These are phyloP conservation scores for Lordiphosa mommai DNA, from an alignment of 1,140 invertebrate species.

Conservation along the genomic window DNA sequence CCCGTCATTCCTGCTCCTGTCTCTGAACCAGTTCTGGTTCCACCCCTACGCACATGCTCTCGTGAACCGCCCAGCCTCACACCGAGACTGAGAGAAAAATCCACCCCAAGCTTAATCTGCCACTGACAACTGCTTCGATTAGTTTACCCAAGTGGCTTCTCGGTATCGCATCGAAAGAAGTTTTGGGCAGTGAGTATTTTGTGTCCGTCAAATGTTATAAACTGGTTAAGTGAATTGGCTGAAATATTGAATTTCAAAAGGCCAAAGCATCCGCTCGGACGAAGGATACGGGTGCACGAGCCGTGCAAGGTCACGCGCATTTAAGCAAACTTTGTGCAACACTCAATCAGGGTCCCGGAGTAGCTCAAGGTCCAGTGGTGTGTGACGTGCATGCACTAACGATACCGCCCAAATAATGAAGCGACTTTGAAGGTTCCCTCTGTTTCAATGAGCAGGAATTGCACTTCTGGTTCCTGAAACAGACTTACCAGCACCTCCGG, in stretches of 20 bases:
- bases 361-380: slow-evolving; percentile 4
- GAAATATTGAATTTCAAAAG: not conserved
- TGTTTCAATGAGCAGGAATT: not conserved
- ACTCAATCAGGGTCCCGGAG: not conserved
- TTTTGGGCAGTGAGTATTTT: slow-evolving; percentile 2
- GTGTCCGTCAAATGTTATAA: not conserved
- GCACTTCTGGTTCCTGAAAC: too few species aligned
- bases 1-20: too few species aligned
- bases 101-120: not conserved
- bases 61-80: not conserved
- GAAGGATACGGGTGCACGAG: not conserved
- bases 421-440: not conserved
- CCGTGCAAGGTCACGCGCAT: not conserved
- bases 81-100: not conserved
- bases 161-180: not conserved
- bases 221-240: not conserved
- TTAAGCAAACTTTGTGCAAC: not conserved
- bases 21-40: slow-evolving; percentile 5
- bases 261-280: not conserved
- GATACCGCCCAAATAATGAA: not conserved
- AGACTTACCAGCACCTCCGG: not conserved
- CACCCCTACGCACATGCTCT: not conserved
- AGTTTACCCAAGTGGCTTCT: not conserved
- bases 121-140: not conserved
- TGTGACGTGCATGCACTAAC: slow-evolving; percentile 6